Evolutionary conservation across 53 echinoderm and acorn worm genomes (phyloP), one percentile per base, ranked within the genome.

Genomic region (Arbacia lixula): DNA sequence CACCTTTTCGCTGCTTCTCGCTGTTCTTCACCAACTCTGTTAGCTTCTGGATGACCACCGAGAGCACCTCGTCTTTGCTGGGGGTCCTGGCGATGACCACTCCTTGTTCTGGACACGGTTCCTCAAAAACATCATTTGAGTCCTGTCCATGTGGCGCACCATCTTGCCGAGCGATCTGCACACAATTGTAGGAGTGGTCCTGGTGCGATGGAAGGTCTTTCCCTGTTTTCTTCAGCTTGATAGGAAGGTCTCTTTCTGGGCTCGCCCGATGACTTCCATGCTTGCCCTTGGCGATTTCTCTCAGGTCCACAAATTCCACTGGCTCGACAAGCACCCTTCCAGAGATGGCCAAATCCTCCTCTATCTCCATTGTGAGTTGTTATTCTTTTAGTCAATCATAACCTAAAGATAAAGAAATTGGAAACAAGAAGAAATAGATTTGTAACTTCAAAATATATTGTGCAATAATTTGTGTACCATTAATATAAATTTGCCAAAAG

Each of bases 1-100:
- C 68, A 12, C 32, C 60, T 20, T 50, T 56, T 53, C 84, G 81
- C 24, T 71, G 54, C 36, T 58, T 81, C 56, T 97, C 88, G 51
- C 93, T 97, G 71, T 86, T 92, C 41, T 92, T 84, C 2, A 97
- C 98, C 10, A 97, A 67, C 61, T 97, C 98, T 16, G 98, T 97
- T 2, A 97, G 92, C 69, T 97, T 97, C 85, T 94, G 88, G 49
- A 97, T 97, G 30, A 97, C 98, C 9, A 97, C 94, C 3, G 98
- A 97, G 20, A 97, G 77, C 38, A 91, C 94, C 67, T 97, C 98
- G 63, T 89, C 92, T 72, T 97, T 94, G 52, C 86, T 89, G 14
- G 92, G 89, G 68, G 75, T 33, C 30, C 50, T 81, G 26, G 30
- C 19, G 6, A 50, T 29, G 19, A n/a, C 69, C 5, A 43, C 32